phyloP scores from a whole-genome alignment of 2,888 invertebrate species.

The Drosophila koepferae region DNA sequence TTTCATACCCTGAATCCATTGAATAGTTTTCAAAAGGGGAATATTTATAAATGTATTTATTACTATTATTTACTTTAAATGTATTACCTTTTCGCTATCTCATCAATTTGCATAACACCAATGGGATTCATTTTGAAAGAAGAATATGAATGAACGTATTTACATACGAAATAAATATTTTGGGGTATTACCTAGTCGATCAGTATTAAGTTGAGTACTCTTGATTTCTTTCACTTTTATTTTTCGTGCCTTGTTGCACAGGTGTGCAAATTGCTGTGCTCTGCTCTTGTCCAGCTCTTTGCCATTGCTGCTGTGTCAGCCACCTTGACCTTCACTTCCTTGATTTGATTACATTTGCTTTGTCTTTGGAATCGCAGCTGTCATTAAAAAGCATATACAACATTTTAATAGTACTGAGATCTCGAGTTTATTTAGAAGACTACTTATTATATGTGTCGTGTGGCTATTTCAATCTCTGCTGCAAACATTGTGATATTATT shows the following conservation, averaged over 20 bases:
- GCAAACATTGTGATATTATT: constrained; percentile 1
- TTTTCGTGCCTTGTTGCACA: constrained; percentile 29
- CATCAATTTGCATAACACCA: neutral
- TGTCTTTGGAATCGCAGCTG: constrained; percentile 20
- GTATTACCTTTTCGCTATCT: neutral
- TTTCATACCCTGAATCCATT: neutral
- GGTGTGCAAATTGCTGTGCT: constrained; percentile 45
- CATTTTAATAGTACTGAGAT: constrained; percentile 1
- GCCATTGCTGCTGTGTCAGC: constrained; percentile 15
- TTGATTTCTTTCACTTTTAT: constrained; percentile 6
- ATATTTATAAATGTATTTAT: too few species aligned
- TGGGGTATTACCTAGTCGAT: neutral
- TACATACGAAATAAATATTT: neutral
- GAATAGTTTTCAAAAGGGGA: neutral
- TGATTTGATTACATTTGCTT: constrained; percentile 52
- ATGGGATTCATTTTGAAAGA: neutral
- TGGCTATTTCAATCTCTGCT: neutral
- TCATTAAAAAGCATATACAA: neutral
- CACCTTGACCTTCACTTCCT: constrained; percentile 74
- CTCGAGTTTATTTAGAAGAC: neutral
- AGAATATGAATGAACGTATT: neutral
- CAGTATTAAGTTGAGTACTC: neutral
- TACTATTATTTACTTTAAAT: neutral
- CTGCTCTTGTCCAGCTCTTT: constrained; percentile 9
- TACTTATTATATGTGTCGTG: neutral